Base-by-base conservation (phyloP, 2,797 vertebrate genomes). In the Pipistrellus nathusii region DNA sequence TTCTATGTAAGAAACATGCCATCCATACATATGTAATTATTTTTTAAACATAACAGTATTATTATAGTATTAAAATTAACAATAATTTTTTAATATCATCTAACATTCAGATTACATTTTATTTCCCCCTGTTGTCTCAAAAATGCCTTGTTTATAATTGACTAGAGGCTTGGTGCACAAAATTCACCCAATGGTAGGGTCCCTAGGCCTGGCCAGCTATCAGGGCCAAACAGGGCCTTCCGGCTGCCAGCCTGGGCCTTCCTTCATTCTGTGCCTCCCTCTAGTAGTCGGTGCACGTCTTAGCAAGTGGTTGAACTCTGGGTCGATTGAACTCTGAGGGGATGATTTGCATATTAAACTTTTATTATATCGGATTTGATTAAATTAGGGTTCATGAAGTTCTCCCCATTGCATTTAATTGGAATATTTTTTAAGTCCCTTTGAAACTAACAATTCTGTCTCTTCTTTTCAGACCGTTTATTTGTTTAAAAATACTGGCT, bases 41-140 rank as follows among this genome's bases (percentile, higher is more conserved):
- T 94, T 95, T 95, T 80, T 77, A 83, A 84, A 59, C 2, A 55
- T 93, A 44, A 41, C 25, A 30, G 14, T 44, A 88, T 75, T 48
- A 80, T 25, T 72, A n/a, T 88, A 20, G 86, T 6, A 73, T 9
- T 21, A 84, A 75, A 85, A 78, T 77, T 75, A 88, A 51, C 23
- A 93, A 8, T 86, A 78, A 48, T 41, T 85, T 32, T 88, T 88
- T 53, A 81, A 48, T 71, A 80, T 44, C 17, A 4, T 59, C 48
- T 92, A 59, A 64, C 38, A 35, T 53, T 73, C 17, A 85, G 41
- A 59, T 11, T 53, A 30, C 25, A 8, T n/a, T 84, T 77, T 77
- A 83, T 93, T 94, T 88, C 38, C 12, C 21, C 12, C 6, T 11
- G 1, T 77, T 81, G 1, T 81, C 35, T 90, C 53, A 81, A 71